Conservation (phyloP, 2,888 invertebrate species). For the Esperia sulphurella region DNA sequence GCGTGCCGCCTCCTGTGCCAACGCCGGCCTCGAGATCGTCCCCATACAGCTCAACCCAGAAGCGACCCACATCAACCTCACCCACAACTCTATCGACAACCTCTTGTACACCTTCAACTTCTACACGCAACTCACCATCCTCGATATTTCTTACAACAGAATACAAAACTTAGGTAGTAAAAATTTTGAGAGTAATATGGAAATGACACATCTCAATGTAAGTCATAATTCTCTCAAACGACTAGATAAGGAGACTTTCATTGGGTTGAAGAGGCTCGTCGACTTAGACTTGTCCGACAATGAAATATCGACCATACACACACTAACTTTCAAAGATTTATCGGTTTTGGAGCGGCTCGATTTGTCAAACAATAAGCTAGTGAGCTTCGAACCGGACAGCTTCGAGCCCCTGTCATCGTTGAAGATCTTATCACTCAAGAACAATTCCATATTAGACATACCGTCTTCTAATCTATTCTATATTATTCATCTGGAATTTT, state of each 20-base stretch:
- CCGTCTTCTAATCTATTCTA: conserved; percentile 84
- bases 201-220: conserved; percentile 86
- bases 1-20: conserved; percentile 86
- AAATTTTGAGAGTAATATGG: conserved; percentile 88
- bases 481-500: conserved; percentile 82
- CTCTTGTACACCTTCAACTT: conserved; percentile 88
- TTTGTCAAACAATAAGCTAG: conserved; percentile 86
- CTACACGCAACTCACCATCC: conserved; percentile 87
- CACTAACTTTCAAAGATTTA: conserved; percentile 88
- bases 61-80: conserved; percentile 88
- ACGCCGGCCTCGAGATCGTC: conserved; percentile 89
- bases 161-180: conserved; percentile 89
- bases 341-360: conserved; percentile 85
- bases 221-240: conserved; percentile 86
- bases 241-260: conserved; percentile 86
- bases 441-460: conserved; percentile 88
- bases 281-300: conserved; percentile 88
- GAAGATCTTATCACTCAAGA: conserved; percentile 85
- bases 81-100: conserved; percentile 89
- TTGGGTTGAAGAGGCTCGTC: conserved; percentile 83
- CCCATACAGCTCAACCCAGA: conserved; percentile 95
- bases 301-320: conserved; percentile 85
- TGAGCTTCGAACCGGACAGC: conserved; percentile 84
- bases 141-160: conserved; percentile 91
- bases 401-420: conserved; percentile 85